These are phyloP conservation scores for Buphagus erythrorhynchus DNA, from an alignment of 2,797 vertebrate species.

Conservation along the genomic window DNA sequence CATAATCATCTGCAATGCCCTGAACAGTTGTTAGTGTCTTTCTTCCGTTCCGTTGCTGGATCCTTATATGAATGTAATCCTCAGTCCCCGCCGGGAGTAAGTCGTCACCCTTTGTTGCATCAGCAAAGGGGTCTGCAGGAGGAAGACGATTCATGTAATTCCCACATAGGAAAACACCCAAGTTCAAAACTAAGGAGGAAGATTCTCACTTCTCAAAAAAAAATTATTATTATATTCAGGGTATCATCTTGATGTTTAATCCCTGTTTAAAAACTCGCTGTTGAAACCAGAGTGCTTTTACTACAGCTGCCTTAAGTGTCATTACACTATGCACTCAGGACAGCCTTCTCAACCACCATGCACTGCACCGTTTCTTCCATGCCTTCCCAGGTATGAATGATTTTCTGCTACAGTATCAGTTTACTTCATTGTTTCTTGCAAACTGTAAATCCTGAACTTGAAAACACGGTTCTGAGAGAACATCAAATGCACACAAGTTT, in stretches of 20 bases:
- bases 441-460: not conserved
- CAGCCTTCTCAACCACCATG: fast-evolving
- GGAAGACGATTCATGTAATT: not conserved
- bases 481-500: fast-evolving
- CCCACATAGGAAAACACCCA: not conserved
- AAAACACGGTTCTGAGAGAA: not conserved
- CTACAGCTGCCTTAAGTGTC: not conserved
- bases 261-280: not conserved
- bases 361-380: fast-evolving
- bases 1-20: conserved; percentile 87
- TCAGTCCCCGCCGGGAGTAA: conserved; percentile 88
- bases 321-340: not conserved
- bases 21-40: conserved; percentile 88
- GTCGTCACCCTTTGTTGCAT: conserved; percentile 89
- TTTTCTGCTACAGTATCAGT: not conserved
- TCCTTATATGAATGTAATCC: conserved; percentile 89
- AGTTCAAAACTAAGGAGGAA: not conserved
- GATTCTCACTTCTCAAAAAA: not conserved
- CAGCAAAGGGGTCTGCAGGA: conserved; percentile 86
- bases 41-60: conserved; percentile 87
- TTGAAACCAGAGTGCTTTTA: not conserved
- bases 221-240: not conserved
- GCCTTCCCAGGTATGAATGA: not conserved
- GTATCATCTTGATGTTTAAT: not conserved
- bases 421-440: not conserved